Evolutionary conservation across 2,113 vertebrate species (phyloP), one percentile per base, ranked within the genome.

Genomic region (Aviceda subcristata): DNA sequence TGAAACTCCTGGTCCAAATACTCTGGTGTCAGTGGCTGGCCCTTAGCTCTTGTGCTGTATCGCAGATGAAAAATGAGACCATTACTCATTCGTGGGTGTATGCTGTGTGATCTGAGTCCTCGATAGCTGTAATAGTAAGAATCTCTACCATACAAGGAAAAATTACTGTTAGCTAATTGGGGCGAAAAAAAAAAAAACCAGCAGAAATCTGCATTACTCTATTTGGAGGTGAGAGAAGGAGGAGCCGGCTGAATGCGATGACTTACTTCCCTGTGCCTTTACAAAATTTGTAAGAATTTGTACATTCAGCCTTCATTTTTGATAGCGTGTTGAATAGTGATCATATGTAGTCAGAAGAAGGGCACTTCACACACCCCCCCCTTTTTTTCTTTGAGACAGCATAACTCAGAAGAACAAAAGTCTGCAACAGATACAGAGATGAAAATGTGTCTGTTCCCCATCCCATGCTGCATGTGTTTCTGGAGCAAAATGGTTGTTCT

Each of bases 41-140:
- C 86, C 90, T 92, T 80, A 78, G 86, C 83, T 86, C 55, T 92
- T 93, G 59, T 3, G 6, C 50, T 5, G 0, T 76, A 38, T n/a
- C 13, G 2, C 63, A 74, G 68, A 75, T 81, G 93, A 60, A 89
- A 89, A 75, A 94, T 41, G 73, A 89, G 89, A 81, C 86, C 55
- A 30, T 96, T 96, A 62, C 89, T 94, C 89, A 78, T 89, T 91
- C 69, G 26, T 74, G 63, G 50, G 71, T 82, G 20, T 55, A n/a
- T 68, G 48, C 26, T 67, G 36, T 46, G 77, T 53, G 34, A 86
- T 86, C 63, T 0, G 10, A 62, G 50, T 62, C 81, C 39, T 86
- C 17, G 3, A 38, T 27, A 53, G 74, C 62, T 78, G 20, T 46
- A 60, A 38, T 16, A n/a, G 51, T 85, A 64, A 51, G 39, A 64